phyloP scores from a whole-genome alignment of 2,888 invertebrate genomes.

The Euplagia quadripunctaria region DNA sequence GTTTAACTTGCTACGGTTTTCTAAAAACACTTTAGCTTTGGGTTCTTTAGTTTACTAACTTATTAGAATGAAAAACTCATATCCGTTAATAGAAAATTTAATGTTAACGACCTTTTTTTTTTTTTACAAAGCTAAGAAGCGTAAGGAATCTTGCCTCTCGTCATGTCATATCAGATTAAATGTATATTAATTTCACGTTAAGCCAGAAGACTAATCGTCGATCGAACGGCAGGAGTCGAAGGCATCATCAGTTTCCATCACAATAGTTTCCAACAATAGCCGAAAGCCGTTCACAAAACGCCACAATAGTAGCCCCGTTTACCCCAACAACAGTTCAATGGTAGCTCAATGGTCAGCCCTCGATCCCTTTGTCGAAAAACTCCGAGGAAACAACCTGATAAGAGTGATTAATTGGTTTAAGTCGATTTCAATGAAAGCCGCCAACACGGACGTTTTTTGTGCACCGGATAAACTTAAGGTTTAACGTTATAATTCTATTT shows the following conservation, averaged over 20 bases:
- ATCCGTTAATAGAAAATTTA: background rate
- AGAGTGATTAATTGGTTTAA: constrained; percentile 86
- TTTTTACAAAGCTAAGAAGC: background rate
- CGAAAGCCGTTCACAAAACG: constrained; percentile 68
- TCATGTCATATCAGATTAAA: background rate
- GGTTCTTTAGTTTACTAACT: background rate
- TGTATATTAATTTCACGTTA: background rate
- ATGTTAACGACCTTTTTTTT: background rate
- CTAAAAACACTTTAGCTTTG: too few relatives aligned
- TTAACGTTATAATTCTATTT: constrained; percentile 59
- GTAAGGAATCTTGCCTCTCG: background rate
- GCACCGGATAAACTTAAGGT: constrained; percentile 62
- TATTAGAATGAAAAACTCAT: background rate
- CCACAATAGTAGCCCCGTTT: constrained; percentile 69
- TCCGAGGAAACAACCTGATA: constrained; percentile 80
- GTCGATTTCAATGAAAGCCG: constrained; percentile 83
- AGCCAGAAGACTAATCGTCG: constrained; percentile 78
- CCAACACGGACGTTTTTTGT: constrained; percentile 66
- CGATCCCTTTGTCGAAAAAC: constrained; percentile 77
- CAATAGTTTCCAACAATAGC: constrained; percentile 75
- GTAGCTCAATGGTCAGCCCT: constrained; percentile 76
- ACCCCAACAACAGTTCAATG: constrained; percentile 74
- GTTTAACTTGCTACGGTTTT: background rate
- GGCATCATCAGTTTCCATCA: constrained; percentile 78
- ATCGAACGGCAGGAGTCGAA: constrained; percentile 68